These are phyloP conservation scores for Lasiurus borealis DNA, from an alignment of 2,113 vertebrate species.

Conservation along the genomic window DNA sequence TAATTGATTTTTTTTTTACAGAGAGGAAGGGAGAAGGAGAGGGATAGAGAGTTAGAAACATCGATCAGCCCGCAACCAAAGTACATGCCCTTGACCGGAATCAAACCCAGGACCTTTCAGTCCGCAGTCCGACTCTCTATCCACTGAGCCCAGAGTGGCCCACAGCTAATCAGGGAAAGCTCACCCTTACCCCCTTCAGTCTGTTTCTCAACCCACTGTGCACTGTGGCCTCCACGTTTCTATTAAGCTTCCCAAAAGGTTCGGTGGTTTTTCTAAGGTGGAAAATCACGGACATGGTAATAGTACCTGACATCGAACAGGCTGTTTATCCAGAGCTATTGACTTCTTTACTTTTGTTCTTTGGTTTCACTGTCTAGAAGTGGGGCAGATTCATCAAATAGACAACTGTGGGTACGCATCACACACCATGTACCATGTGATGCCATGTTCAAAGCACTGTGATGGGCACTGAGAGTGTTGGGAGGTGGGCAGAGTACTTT, in stretches of 20 bases:
- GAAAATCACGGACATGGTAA: background rate
- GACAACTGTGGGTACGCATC: too few species aligned
- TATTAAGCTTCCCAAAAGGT: background rate
- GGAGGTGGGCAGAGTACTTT: background rate
- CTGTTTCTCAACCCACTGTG: background rate
- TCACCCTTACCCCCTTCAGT: background rate
- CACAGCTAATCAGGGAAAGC: background rate
- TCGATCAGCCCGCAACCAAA: too few species aligned
- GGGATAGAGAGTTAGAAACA: too few species aligned
- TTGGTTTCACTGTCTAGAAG: background rate
- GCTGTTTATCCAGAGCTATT: background rate
- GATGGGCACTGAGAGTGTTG: background rate
- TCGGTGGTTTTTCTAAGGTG: background rate
- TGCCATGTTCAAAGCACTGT: background rate
- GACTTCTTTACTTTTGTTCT: background rate
- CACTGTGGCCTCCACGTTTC: background rate
- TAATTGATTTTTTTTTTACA: too few species aligned
- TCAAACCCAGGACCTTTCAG: too few species aligned
- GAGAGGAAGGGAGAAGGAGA: too few species aligned
- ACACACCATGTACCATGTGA: fast-evolving
- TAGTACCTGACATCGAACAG: background rate
- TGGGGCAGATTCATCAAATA: background rate
- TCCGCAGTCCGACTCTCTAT: too few species aligned
- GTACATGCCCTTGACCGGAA: too few species aligned
- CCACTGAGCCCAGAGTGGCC: background rate